phyloP scores from a whole-genome alignment of 2,113 vertebrate genomes.

The Urocitellus parryii region DNA sequence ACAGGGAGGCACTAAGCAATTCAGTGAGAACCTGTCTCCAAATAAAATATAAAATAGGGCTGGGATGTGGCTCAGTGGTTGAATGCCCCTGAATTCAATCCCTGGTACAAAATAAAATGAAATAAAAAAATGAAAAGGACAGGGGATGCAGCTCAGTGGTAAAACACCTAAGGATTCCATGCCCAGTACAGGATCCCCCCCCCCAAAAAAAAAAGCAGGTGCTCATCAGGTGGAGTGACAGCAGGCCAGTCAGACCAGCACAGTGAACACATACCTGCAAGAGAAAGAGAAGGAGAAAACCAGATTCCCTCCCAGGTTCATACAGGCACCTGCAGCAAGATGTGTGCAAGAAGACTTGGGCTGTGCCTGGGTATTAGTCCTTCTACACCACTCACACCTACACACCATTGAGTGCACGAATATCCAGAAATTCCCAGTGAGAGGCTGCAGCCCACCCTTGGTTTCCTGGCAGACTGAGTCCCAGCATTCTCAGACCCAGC shows the following conservation, averaged over 20 bases:
- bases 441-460: neutral
- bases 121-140: no score
- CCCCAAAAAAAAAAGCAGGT: no score
- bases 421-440: neutral
- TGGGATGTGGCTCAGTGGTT: no score
- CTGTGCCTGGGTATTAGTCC: neutral
- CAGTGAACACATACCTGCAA: rapidly evolving
- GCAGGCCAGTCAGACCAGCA: neutral
- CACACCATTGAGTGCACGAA: neutral
- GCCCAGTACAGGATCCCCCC: no score
- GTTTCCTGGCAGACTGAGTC: neutral
- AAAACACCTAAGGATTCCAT: no score
- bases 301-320: neutral
- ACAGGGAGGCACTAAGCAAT: no score
- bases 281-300: neutral
- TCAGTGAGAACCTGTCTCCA: no score
- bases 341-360: rapidly evolving
- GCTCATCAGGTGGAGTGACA: neutral
- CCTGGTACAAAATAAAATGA: no score
- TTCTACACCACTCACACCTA: neutral
- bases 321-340: neutral
- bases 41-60: no score
- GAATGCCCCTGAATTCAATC: no score
- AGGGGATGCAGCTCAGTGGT: no score
- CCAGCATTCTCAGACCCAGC: neutral